Base-by-base conservation (phyloP, 2,797 vertebrate genomes). In the Malurus leucopterus region DNA sequence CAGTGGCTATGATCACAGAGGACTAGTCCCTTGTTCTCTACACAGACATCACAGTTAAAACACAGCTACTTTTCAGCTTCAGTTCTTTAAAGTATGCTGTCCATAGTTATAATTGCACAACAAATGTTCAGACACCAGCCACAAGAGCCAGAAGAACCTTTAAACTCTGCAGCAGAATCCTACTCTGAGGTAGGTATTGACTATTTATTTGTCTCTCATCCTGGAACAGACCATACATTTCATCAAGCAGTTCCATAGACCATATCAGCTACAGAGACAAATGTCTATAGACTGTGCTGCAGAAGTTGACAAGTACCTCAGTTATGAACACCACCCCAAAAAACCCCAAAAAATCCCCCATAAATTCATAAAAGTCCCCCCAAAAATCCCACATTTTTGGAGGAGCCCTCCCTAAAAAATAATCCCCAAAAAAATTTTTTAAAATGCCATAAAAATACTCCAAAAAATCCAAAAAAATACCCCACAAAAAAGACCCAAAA, bases 231-330 rank as follows among this genome's bases (percentile, higher is more conserved):
- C 0, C 0, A 50, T 24, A 13, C 4, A 9, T 55, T 65, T 79
- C 53, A 36, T 21, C 29, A 47, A 34, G 24, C 1, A 1, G 30
- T 40, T 27, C 18, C 1, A 0, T 1, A 73, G 15, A 16, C 18
- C 46, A 0, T 10, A 34, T 23, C 9, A 77, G 9, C 18, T 17
- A 47, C 19, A 40, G 22, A 72, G 53, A 63, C 14, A 55, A 59
- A 54, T 32, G 22, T 69, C 61, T 40, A 15, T 1, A n/a, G 34
- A 9, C 19, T 64, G 1, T 27, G 27, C 8, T 16, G 14, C 3
- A 15, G 24, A 73, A 40, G 29, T 9, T n/a, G 44, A 29, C 32
- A 62, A 41, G 36, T 58, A 58, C 38, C n/a, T 80, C 65, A 70
- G 34, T 13, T 29, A 21, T 27, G 44, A 83, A 49, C 29, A 85